These are phyloP conservation scores for Asarcornis scutulata DNA, from an alignment of 2,113 vertebrate genomes.

Conservation along the genomic window DNA sequence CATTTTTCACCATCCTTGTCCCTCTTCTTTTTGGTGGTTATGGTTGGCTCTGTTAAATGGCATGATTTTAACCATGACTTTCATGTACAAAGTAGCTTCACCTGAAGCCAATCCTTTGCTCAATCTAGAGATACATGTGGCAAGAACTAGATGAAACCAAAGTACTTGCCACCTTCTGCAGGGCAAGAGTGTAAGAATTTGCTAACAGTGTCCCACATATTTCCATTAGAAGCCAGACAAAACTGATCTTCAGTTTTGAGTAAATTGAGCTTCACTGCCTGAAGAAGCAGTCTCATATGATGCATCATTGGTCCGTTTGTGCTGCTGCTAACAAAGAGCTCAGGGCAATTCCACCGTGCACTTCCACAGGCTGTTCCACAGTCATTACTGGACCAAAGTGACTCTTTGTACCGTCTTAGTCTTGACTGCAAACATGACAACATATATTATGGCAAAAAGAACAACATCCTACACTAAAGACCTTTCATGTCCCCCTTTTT, in stretches of 20 bases:
- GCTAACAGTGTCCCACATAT: neutral
- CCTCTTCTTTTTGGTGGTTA: neutral
- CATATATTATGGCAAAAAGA: neutral
- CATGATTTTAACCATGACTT: neutral
- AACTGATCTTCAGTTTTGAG: neutral
- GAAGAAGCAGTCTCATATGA: neutral
- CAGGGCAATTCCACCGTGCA: neutral
- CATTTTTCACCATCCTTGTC: neutral
- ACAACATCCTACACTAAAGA: neutral
- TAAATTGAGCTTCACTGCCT: neutral
- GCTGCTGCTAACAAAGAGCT: neutral
- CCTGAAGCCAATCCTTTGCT: neutral
- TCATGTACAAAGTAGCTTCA: neutral
- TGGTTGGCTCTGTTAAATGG: neutral
- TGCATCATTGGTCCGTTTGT: neutral
- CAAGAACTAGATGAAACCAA: neutral
- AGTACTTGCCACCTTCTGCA: neutral
- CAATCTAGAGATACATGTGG: neutral
- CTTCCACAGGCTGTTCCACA: neutral
- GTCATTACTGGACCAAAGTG: neutral
- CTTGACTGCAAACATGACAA: neutral
- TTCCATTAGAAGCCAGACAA: neutral
- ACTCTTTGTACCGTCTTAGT: neutral
- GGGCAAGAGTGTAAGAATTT: neutral
- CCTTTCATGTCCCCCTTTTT: neutral